phyloP scores from a whole-genome alignment of 1,140 invertebrate genomes.

The Drosophila murphyi region DNA sequence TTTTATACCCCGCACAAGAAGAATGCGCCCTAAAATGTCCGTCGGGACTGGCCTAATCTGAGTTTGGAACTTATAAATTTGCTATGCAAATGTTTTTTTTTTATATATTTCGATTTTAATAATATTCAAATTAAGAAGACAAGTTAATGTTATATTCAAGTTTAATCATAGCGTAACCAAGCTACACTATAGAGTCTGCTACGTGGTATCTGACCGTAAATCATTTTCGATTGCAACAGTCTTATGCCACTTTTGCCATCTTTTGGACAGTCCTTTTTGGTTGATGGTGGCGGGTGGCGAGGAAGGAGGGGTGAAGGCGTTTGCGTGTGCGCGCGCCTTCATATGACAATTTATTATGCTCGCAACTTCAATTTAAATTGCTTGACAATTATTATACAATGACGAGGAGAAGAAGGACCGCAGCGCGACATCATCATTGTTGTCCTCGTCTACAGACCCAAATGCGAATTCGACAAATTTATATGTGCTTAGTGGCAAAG shows the following conservation, averaged over 20 bases:
- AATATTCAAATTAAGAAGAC: too few relatives aligned
- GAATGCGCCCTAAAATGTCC: too few relatives aligned
- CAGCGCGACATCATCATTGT: slow-evolving; percentile 22
- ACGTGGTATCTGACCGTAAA: background rate
- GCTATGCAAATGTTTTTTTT: too few relatives aligned
- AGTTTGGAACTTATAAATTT: background rate
- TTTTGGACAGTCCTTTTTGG: slow-evolving; percentile 3
- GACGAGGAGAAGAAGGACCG: slow-evolving; percentile 35
- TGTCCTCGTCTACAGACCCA: slow-evolving; percentile 6
- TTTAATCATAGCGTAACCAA: background rate
- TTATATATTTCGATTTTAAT: too few relatives aligned
- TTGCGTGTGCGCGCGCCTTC: slow-evolving; percentile 30
- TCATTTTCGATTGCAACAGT: background rate
- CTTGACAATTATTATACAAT: slow-evolving; percentile 83
- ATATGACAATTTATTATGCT: slow-evolving; percentile 80
- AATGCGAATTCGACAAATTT: slow-evolving; percentile 66
- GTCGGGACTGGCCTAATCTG: background rate
- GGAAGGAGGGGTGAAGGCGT: background rate
- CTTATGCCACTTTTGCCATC: slow-evolving; percentile 12
- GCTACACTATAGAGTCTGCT: background rate
- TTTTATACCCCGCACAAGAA: slow-evolving; percentile 36
- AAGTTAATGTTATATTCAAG: too few relatives aligned
- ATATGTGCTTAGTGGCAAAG: slow-evolving; percentile 23
- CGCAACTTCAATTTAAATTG: slow-evolving; percentile 79
- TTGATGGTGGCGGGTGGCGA: too few relatives aligned